Base-by-base conservation (phyloP, 2,888 invertebrate genomes). In the Plusia festucae region DNA sequence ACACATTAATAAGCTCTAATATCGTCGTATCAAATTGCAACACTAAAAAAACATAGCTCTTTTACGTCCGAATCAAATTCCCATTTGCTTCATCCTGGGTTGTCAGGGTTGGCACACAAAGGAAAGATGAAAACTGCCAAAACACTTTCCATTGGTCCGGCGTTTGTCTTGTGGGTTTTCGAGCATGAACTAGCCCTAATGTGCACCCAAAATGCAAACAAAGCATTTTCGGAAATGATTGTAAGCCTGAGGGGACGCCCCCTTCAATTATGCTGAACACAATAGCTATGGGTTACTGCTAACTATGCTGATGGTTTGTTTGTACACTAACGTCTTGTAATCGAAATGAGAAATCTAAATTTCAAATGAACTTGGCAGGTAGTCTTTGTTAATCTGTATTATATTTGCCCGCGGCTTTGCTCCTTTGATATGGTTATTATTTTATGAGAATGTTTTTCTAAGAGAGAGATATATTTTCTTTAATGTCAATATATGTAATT, bases 31-130 rank as follows among this genome's bases (percentile, higher is more conserved):
- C 40, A 54, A 66, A 34, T 54, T 66, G 5, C 53, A 52, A 16
- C 53, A 18, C 62, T 40, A 40, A 63, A 68, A 70, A 65, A 76
- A 16, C 53, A 20, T 54, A 49, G 65, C 51, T 49, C 18, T 57
- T 76, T 73, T 61, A 73, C 56, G 68, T 46, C 16, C 58, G 54
- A 65, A 73, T 76, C 66, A 73, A 73, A 70, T 22, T 61, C 52
- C 66, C 51, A 67, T 76, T 76, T 65, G 58, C 68, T 65, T 65
- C 52, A 54, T 60, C 34, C 46, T 27, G 13, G 49, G 15, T 34
- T 16, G 22, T 20, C 44, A 69, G 65, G 77, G 67, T 9, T 72
- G 62, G 30, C 61, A 60, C 32, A 24, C 9, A 11, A 11, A 13
- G 32, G 46, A 51, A 13, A 44, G 46, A 46, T 40, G 6, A 40